Evolutionary conservation across 2,113 vertebrate genomes (phyloP), one percentile per base, ranked within the genome.

Genomic region (Mastomys coucha): DNA sequence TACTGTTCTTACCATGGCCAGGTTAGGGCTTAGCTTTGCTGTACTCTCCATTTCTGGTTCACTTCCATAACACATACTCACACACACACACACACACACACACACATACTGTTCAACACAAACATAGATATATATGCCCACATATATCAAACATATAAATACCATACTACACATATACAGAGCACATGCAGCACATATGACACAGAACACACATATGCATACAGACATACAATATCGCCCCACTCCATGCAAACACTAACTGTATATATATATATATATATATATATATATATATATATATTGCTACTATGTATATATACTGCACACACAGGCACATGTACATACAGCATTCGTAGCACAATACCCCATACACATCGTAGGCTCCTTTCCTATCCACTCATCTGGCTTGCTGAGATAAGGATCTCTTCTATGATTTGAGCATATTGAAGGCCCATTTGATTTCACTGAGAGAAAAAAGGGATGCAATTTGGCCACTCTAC

Each of bases 351-450:
- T 26, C 45, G 28, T 58, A 92, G 72, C 19, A 77, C 9, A 16
- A 19, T 58, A 14, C 11, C 51, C 60, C 13, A 10, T 16, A 28
- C 9, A 45, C 51, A 26, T 31, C n/a, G 2, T 6, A 93, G 28
- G 16, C 26, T 11, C 26, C 33, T 60, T 85, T 97, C 58, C 19
- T 19, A 39, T 89, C 4, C 72, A 22, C 9, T 75, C 63, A 45
- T 58, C 42, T 65, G 88, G 56, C 36, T 9, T 87, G 45, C 39
- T 91, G 7, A 90, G 88, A 65, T 33, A 85, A 92, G n/a, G 88
- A 51, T 91, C 33, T 88, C 85, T 87, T 4, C 73, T 93, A 28
- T 72, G 78, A 88, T 93, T 53, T 95, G 85, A 81, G 82, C 4
- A 26, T 36, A 22, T 65, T 24, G 56, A 87, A 88, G 76, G 69